Evolutionary conservation across 2,797 vertebrate genomes (phyloP).

Genomic region (Amniataba percoides): DNA sequence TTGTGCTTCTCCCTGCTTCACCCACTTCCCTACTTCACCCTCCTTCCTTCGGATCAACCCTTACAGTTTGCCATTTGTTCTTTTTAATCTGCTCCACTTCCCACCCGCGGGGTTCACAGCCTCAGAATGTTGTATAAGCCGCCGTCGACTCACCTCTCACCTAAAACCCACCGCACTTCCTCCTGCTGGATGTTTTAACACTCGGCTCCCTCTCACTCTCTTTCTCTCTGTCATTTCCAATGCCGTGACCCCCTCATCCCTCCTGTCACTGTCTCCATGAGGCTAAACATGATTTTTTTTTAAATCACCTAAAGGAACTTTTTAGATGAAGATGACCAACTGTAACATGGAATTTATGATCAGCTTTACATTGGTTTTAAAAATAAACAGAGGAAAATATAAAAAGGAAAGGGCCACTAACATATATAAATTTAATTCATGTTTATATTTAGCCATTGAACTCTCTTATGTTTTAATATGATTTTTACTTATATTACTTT

Average conservation of each 20-base stretch:
- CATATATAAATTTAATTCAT: no score
- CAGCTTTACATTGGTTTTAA: no score
- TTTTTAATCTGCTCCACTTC: constrained; percentile 67
- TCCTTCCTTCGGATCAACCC: constrained; percentile 37
- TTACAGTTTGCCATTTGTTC: constrained; percentile 64
- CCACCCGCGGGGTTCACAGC: constrained; percentile 32
- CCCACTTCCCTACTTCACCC: constrained; percentile 35
- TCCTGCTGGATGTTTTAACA: constrained; percentile 5
- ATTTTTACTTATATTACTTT: background rate
- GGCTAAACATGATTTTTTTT: no score
- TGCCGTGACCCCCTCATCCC: background rate
- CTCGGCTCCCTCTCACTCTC: background rate
- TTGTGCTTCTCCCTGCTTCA: constrained; percentile 25
- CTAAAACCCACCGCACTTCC: constrained; percentile 45
- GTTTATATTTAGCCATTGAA: no score
- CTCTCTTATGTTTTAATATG: background rate
- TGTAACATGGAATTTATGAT: background rate
- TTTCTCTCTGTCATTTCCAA: background rate
- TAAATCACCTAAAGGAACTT: background rate
- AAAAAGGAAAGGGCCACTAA: no score
- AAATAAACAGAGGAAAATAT: no score
- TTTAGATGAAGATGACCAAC: background rate
- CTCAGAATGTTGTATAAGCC: constrained; percentile 52
- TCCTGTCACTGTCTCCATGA: no score
- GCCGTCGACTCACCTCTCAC: constrained; percentile 60